Evolutionary conservation across 2,113 vertebrate species (phyloP), one percentile per base, ranked within the genome.

Genomic region (Marmota flaviventris): DNA sequence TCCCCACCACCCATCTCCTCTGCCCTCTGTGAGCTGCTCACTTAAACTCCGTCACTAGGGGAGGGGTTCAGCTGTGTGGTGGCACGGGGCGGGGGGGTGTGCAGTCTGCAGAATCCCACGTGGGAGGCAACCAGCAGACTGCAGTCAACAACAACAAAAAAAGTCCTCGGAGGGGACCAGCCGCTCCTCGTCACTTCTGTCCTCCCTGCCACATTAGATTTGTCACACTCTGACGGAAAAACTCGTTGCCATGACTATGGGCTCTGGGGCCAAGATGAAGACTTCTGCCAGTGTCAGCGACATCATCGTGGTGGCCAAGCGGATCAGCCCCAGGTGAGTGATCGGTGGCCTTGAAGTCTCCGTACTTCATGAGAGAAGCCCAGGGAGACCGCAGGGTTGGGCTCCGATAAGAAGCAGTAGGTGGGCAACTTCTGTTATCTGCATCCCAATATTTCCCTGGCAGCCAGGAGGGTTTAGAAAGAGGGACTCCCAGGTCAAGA

Each of bases 161-260:
- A 39, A 70, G 20, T 67, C 73, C 42, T n/a, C 4, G 3, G 39
- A 39, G 45, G n/a, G 3, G 11, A 8, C 14, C 9, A 24, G 39
- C 51, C 25, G 27, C 8, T 29, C 2, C 63, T 61, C 51, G n/a
- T 84, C 65, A 63, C 88, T 10, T 61, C 18, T 95, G 0, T 3
- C 37, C 20, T 96, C 75, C 42, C 53, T 65, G 83, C 67, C 65
- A 5, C 1, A 0, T 87, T 98, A 99, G 99, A 99, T 99, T 82
- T 99, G 99, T 97, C 99, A 99, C 98, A 99, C 99, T 0, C 98
- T 99, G 97, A 99, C 99, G 0, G 99, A 99, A 98, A 99, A 99
- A 98, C 98, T 99, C 83, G 99, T 99, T 93, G 99, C 99, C 92
- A 99, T 99, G 99, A 99, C 99, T 4, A 99, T 99, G 99, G 99